phyloP scores from a whole-genome alignment of 2,113 vertebrate genomes.

The Bucco capensis region DNA sequence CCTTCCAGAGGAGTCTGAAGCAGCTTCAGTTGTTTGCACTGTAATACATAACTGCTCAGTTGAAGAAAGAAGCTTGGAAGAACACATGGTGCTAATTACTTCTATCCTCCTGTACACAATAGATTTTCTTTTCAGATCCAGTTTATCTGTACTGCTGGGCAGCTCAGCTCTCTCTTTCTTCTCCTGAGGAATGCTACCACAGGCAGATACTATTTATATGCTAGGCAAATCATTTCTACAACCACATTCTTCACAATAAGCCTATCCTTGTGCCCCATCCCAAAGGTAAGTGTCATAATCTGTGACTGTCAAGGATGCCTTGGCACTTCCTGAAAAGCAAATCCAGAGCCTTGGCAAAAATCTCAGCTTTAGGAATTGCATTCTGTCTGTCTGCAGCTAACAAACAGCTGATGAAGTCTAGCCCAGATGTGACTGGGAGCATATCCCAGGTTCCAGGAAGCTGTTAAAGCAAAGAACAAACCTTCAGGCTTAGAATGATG shows the following conservation, averaged over 20 bases:
- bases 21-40: not conserved
- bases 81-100: not conserved
- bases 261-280: not conserved
- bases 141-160: conserved; percentile 8
- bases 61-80: not conserved
- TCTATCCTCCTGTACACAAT: not conserved
- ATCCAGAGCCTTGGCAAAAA: not conserved
- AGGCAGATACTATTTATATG: not conserved
- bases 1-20: not conserved
- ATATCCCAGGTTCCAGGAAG: not conserved
- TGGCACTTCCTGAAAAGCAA: not conserved
- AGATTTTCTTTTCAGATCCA: not conserved
- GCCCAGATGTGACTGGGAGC: not conserved
- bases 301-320: not conserved
- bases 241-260: not conserved
- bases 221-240: not conserved
- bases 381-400: not conserved
- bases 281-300: not conserved
- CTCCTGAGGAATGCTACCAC: not conserved
- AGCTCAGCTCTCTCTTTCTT: not conserved
- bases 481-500: not conserved
- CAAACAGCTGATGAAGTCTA: not conserved
- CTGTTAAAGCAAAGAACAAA: not conserved
- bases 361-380: not conserved
- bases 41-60: not conserved